These are phyloP conservation scores for Syngnathus scovelli DNA, from an alignment of 2,113 vertebrate genomes.

Conservation along the genomic window DNA sequence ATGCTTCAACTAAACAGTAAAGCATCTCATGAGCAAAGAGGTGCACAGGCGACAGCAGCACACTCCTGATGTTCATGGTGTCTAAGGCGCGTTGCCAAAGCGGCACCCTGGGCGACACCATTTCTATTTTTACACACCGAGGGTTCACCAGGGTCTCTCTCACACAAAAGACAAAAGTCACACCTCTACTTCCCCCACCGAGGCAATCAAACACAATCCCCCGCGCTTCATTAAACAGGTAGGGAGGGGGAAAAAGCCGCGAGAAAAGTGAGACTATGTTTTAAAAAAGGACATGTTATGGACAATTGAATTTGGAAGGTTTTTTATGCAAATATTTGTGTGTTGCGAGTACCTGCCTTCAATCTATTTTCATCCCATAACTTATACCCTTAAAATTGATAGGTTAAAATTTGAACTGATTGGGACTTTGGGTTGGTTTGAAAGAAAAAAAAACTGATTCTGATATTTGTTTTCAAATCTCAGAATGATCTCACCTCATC, in stretches of 20 bases:
- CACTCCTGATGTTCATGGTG: slow-evolving; percentile 17
- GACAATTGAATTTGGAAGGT: not conserved
- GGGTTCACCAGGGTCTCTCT: slow-evolving; percentile 38
- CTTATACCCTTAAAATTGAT: no score
- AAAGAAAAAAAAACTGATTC: no score
- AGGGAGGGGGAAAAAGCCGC: not conserved
- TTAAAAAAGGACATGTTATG: not conserved
- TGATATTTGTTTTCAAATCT: not conserved
- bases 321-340: not conserved
- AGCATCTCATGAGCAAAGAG: slow-evolving; percentile 26
- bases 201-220: slow-evolving; percentile 17
- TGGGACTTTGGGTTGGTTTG: no score
- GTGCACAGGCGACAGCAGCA: slow-evolving; percentile 28
- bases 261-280: slow-evolving; percentile 27
- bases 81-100: slow-evolving; percentile 61
- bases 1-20: slow-evolving; percentile 7
- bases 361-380: not conserved
- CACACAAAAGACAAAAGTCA: not conserved
- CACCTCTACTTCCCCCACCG: not conserved
- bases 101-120: slow-evolving; percentile 56
- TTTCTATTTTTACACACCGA: slow-evolving; percentile 63
- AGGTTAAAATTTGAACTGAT: no score
- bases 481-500: not conserved
- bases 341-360: not conserved
- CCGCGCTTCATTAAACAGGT: slow-evolving; percentile 27